Evolutionary conservation across 2,113 vertebrate genomes (phyloP), one percentile per base, ranked within the genome.

Genomic region (Taurulus bubalis): DNA sequence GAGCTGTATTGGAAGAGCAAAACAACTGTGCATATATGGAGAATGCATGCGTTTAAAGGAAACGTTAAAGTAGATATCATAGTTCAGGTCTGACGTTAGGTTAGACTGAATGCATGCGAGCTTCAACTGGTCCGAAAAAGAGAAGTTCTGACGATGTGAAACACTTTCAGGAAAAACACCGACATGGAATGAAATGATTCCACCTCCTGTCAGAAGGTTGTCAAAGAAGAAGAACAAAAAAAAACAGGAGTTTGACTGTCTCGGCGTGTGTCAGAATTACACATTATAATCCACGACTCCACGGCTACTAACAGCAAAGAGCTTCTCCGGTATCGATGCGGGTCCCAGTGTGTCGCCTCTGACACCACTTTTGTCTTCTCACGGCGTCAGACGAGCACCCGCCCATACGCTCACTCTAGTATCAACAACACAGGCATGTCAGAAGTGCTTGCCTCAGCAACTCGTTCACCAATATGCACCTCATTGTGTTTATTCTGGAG

Each of bases 31-130:
- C 79, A 72, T 71, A 72, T 71, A 73, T 56, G 72, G 85, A 86
- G 79, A 83, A 79, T 89, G 94, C 93, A 94, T 93, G 93, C 85
- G 58, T 92, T 90, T 87, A 79, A 89, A 83, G 79, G 9, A 88
- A 85, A 83, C 88, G 81, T 80, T 82, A 79, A 14, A 55, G 83
- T 85, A 85, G 73, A 77, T 65, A 36, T 75, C 26, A 26, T 71
- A 84, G 84, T 66, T 80, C 36, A 68, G 76, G 75, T 72, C 85
- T 65, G 75, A 81, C 10, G 28, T 79, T 86, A 90, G 77, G 84
- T 55, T 91, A 89, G 84, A 89, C 12, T 15, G 67, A 60, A 68
- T 90, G 90, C 91, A 88, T 91, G 92, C 59, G 20, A 26, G 70
- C 82, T 68, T 72, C 62, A 36, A 20, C 3, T 22, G 58, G 58